Evolutionary conservation across 1,140 invertebrate species (phyloP).

Genomic region (Hycleus phaleratus): DNA sequence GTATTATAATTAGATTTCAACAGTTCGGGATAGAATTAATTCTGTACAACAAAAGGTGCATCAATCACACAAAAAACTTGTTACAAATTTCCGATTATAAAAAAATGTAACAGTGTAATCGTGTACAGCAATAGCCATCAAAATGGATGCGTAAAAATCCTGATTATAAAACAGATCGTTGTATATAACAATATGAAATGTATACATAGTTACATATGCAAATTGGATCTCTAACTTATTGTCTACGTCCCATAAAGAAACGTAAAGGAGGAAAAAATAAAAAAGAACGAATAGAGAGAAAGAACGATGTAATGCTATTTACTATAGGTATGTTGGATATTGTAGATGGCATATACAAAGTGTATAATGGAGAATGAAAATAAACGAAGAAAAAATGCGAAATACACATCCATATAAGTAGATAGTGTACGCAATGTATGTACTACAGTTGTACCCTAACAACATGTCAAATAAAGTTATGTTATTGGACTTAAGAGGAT

Average conservation of each 20-base stretch:
- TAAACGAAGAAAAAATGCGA: too few relatives aligned
- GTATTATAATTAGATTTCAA: conserved; percentile 34
- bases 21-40: background rate
- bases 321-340: too few relatives aligned
- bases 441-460: conserved; percentile 5
- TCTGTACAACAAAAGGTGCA: background rate
- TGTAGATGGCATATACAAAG: too few relatives aligned
- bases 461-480: conserved; percentile 15
- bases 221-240: conserved; percentile 35
- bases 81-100: too few relatives aligned
- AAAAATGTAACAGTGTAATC: too few relatives aligned
- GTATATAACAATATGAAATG: conserved; percentile 26
- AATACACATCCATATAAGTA: too few relatives aligned
- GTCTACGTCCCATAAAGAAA: conserved; percentile 33
- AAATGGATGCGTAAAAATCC: too few relatives aligned
- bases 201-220: conserved; percentile 35
- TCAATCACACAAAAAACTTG: too few relatives aligned
- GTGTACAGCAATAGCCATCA: too few relatives aligned
- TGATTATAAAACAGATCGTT: too few relatives aligned
- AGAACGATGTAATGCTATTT: conserved; percentile 16
- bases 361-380: too few relatives aligned
- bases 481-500: conserved; percentile 11
- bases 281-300: too few relatives aligned
- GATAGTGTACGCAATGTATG: background rate
- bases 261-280: background rate